A percentile compares a stretch with the other conserved stretches of the same genome.
Conservation (phyloP, 2,888 invertebrate species). For the Drosophila tanythrix region DNA sequence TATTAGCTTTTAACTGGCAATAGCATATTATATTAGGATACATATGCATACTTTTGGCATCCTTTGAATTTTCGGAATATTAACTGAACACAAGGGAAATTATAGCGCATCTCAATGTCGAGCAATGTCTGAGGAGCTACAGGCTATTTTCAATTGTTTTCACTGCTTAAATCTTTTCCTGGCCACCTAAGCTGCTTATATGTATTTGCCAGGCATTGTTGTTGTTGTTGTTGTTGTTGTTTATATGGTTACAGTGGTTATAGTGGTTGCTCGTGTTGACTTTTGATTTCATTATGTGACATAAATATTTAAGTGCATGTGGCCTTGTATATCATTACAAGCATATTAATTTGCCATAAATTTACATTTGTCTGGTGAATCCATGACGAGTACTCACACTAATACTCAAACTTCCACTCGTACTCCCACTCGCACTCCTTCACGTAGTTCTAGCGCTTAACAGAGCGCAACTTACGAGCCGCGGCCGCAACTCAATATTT, state of each 20-base stretch:
- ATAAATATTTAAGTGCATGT: constrained; percentile 67
- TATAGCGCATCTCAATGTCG: constrained; percentile 17
- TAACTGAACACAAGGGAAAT: neutral
- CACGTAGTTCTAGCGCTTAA: constrained; percentile 6
- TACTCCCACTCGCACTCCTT: neutral
- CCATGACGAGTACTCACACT: constrained; percentile 31
- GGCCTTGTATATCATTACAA: constrained; percentile 55
- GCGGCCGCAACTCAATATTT: constrained; percentile 46
- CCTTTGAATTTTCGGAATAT: neutral
- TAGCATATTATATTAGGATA: neutral
- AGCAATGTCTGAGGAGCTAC: neutral
- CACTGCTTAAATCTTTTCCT: constrained; percentile 16
- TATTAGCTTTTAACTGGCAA: constrained; percentile 2
- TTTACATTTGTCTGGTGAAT: constrained; percentile 58
- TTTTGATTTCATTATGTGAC: constrained; percentile 58
- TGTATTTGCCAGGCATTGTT: constrained; percentile 4
- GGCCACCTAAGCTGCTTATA: constrained; percentile 33
- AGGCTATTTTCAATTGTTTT: constrained; percentile 49
- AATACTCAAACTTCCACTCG: neutral
- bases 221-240: constrained; percentile 28
- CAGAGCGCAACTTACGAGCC: constrained; percentile 32
- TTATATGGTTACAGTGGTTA: constrained; percentile 24
- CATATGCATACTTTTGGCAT: neutral
- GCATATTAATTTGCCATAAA: constrained; percentile 75
- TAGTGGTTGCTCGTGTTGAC: constrained; percentile 40